A percentile compares a stretch with the other conserved stretches of the same genome.
These are phyloP conservation scores for Hydrotaea diabolus DNA, from an alignment of 2,888 invertebrate genomes.

Conservation along the genomic window DNA sequence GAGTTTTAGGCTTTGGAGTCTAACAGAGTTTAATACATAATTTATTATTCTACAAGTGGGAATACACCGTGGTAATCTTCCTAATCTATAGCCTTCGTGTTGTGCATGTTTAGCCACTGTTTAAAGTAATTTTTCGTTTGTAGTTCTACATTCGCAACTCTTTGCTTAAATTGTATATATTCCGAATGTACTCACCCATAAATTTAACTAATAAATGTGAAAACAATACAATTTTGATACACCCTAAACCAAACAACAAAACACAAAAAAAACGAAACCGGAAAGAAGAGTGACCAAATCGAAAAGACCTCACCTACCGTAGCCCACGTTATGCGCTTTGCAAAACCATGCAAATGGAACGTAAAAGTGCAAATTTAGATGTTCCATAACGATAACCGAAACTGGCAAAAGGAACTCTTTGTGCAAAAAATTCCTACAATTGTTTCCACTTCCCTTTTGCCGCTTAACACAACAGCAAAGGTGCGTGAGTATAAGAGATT, in stretches of 20 bases:
- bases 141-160: background rate
- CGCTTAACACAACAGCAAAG: background rate
- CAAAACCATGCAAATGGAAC: background rate
- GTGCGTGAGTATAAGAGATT: background rate
- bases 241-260: conserved; percentile 10
- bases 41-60: too few relatives aligned
- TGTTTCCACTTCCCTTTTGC: background rate
- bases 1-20: too few relatives aligned
- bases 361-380: conserved; percentile 32
- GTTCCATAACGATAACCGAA: conserved; percentile 37
- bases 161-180: conserved; percentile 17
- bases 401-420: conserved; percentile 11
- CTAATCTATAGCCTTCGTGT: too few relatives aligned
- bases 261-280: conserved; percentile 30
- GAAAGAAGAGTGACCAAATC: conserved; percentile 41
- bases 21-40: too few relatives aligned
- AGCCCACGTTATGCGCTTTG: background rate
- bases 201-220: conserved; percentile 56
- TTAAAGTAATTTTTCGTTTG: too few relatives aligned
- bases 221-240: conserved; percentile 59
- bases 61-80: too few relatives aligned
- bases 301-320: conserved; percentile 25
- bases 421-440: conserved; percentile 10
- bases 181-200: conserved; percentile 45
- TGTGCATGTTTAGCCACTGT: too few relatives aligned